Base-by-base conservation (phyloP, 2,797 vertebrate genomes). In the Molothrus ater region DNA sequence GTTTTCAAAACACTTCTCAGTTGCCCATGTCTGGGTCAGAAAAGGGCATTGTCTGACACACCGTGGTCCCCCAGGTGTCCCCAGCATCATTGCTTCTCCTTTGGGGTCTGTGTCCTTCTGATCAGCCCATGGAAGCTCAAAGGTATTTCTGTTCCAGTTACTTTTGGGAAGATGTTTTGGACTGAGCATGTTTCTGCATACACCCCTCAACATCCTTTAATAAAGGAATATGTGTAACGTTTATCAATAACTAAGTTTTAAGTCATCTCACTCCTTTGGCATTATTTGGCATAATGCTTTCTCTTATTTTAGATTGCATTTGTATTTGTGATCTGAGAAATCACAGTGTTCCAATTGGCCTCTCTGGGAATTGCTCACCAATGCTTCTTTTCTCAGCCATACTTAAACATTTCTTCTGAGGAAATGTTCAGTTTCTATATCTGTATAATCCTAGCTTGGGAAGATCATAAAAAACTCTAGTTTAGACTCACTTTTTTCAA, bases 181-280 rank as follows among this genome's bases (percentile, higher is more conserved):
- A 17, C 22, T 43, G 7, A 64, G 22, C 45, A 47, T 0, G 0
- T 80, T 88, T 73, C 53, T 69, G 32, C 32, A 3, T 2, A 16
- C 1, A 28, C 2, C 18, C 5, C 18, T 63, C 10, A 10, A 5
- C 10, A 4, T 3, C 29, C 7, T 40, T 72, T 36, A 45, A 54
- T 32, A 38, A 63, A 66, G 6, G 15, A 85, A 42, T n/a, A 31
- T 11, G 10, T 21, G 3, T 73, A 34, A 40, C 15, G 34, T 51
- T 64, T 17, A 38, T 36, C 56, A 57, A 21, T 45, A 18, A 43
- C 8, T 7, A 25, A 34, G 7, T 78, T 86, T 83, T 24, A 73
- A 48, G 7, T 43, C 3, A 16, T 65, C 22, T 88, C 14, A 10
- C 12, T 75, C 51, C 29, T 75, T 80, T 1, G 1, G 20, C 28